These are phyloP conservation scores for Tachystola acroxantha DNA, from an alignment of 2,888 invertebrate species.

Conservation along the genomic window DNA sequence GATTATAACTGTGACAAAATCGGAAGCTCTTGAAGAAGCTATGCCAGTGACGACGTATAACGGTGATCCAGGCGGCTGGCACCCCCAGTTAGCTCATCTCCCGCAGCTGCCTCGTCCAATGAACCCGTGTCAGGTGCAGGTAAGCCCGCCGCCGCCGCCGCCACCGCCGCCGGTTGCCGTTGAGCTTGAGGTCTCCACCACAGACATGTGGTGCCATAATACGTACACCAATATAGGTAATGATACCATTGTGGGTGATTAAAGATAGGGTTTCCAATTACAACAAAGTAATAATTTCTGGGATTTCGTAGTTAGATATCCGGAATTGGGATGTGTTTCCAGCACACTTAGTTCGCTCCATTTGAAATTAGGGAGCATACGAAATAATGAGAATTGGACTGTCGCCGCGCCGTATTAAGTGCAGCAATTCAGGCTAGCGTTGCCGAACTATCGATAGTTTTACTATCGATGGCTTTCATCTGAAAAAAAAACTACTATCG, in stretches of 20 bases:
- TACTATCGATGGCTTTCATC: too few relatives aligned
- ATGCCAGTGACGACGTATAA: constrained; percentile 11
- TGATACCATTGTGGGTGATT: constrained; percentile 5
- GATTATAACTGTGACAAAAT: constrained; percentile 34
- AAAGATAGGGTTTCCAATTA: not conserved
- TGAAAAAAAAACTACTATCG: too few relatives aligned
- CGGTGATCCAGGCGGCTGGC: constrained; percentile 39
- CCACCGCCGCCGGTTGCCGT: constrained; percentile 57
- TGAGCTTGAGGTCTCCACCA: constrained; percentile 66
- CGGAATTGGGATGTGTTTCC: too few relatives aligned
- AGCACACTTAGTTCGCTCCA: too few relatives aligned
- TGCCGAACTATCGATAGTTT: too few relatives aligned
- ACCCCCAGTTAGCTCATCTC: constrained; percentile 38
- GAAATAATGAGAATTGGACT: too few relatives aligned
- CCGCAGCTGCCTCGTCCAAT: constrained; percentile 21
- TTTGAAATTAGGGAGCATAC: too few relatives aligned
- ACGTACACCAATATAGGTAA: constrained; percentile 15
- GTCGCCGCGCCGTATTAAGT: too few relatives aligned
- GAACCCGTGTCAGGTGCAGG: constrained; percentile 26
- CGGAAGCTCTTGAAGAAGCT: constrained; percentile 27
- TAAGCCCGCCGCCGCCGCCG: constrained; percentile 37
- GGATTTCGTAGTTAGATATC: too few relatives aligned
- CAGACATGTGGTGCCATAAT: constrained; percentile 61
- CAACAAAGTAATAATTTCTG: too few relatives aligned
- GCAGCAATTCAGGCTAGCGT: too few relatives aligned